Percentiles rank a stretch among this genome's conserved stretches.
Evolutionary conservation across 2,797 vertebrate genomes (phyloP).

Genomic region (Poeciliopsis paucimaculata): DNA sequence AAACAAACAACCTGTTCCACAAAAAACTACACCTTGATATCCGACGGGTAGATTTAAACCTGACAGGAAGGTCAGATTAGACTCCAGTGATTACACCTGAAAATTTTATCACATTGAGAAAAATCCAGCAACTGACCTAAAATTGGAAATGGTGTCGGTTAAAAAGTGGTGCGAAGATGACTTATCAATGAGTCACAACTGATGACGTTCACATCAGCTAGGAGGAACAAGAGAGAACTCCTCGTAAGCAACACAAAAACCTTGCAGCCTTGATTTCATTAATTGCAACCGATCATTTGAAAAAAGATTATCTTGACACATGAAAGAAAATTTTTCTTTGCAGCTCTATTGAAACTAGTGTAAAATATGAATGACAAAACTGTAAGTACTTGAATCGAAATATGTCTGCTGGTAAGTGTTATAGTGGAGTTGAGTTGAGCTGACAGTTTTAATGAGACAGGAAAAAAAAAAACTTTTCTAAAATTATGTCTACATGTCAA

Average conservation of each 20-base stretch:
- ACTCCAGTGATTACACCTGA: not conserved
- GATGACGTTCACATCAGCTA: not conserved
- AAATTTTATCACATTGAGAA: not conserved
- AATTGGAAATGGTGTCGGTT: not conserved
- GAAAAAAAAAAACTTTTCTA: not conserved
- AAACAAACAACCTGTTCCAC: conserved; percentile 18
- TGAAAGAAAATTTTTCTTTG: conserved; percentile 8
- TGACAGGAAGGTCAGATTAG: not conserved
- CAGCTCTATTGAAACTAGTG: conserved; percentile 19
- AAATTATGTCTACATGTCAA: not conserved
- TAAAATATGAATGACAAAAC: not conserved
- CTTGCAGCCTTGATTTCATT: not conserved
- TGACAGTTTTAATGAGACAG: not conserved
- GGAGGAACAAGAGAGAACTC: not conserved
- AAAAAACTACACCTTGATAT: conserved; percentile 4
- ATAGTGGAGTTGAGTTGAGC: not conserved
- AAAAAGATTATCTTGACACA: not conserved
- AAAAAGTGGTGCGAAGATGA: not conserved
- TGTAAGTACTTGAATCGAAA: conserved; percentile 12
- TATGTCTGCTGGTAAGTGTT: conserved; percentile 2
- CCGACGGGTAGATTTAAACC: not conserved
- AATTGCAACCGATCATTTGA: not conserved
- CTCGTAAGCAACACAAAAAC: not conserved
- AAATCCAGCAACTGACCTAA: not conserved
- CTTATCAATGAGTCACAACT: not conserved